Conservation (phyloP, 2,888 invertebrate species). For the Dascillus cervinus region DNA sequence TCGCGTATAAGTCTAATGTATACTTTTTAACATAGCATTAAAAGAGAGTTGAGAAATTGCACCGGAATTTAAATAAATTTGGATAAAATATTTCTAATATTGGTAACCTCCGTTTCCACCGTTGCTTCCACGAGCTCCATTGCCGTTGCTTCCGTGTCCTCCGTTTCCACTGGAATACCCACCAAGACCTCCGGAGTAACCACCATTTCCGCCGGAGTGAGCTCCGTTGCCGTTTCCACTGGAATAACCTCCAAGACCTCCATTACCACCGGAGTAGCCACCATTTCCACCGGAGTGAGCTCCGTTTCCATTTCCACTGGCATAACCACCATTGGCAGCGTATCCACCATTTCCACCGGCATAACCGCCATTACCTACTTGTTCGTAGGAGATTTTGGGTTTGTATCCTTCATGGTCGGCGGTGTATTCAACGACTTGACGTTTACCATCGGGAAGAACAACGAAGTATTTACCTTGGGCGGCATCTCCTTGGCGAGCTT, state of each 20-base stretch:
- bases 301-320: slow-evolving; percentile 12
- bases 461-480: slow-evolving; percentile 64
- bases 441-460: slow-evolving; percentile 58
- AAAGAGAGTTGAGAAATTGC: too few relatives aligned
- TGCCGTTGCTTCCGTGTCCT: slow-evolving; percentile 36
- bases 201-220: too few relatives aligned
- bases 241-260: too few relatives aligned
- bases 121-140: slow-evolving; percentile 27
- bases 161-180: slow-evolving; percentile 14
- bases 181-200: slow-evolving; percentile 9
- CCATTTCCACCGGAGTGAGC: slow-evolving; percentile 7
- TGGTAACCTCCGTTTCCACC: slow-evolving; percentile 39
- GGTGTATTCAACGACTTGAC: slow-evolving; percentile 58
- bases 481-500: slow-evolving; percentile 56
- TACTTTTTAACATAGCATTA: too few relatives aligned
- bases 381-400: slow-evolving; percentile 56
- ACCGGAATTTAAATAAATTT: too few relatives aligned
- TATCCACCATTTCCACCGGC: slow-evolving; percentile 12
- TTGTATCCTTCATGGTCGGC: slow-evolving; percentile 59
- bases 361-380: slow-evolving; percentile 28
- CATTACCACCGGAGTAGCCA: slow-evolving; percentile 31
- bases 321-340: slow-evolving; percentile 26
- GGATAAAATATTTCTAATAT: too few relatives aligned
- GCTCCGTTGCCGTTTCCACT: slow-evolving; percentile 34
- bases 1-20: too few relatives aligned